Evolutionary conservation across 2,797 vertebrate species (phyloP).

Genomic region (Labeo calbasu): DNA sequence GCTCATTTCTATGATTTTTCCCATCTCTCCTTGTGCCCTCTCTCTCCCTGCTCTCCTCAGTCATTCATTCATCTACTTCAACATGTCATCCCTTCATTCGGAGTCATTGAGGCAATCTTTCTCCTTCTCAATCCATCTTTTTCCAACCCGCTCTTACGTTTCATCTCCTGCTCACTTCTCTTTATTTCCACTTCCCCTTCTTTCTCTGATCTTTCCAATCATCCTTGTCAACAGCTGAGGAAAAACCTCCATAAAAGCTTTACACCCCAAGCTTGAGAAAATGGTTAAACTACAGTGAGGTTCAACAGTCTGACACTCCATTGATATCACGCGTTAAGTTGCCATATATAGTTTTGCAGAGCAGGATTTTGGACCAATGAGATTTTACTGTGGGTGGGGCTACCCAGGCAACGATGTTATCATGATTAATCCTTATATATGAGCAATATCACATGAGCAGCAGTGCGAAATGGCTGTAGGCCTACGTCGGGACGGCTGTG

Average conservation of each 20-base stretch:
- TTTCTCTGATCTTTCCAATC: slow-evolving; percentile 45
- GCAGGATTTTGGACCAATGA: neutral
- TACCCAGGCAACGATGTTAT: neutral
- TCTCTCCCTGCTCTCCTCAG: slow-evolving; percentile 37
- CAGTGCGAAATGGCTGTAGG: too few relatives aligned
- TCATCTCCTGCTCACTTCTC: neutral
- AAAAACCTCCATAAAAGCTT: slow-evolving; percentile 18
- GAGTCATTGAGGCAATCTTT: slow-evolving; percentile 52
- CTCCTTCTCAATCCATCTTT: slow-evolving; percentile 48
- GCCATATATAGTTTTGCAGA: neutral
- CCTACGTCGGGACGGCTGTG: too few relatives aligned
- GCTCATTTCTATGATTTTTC: slow-evolving; percentile 48
- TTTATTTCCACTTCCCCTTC: slow-evolving; percentile 38
- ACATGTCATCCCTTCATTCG: slow-evolving; percentile 48
- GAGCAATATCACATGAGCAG: too few relatives aligned
- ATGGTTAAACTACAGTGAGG: neutral
- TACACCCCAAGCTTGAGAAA: slow-evolving; percentile 29
- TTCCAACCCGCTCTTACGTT: neutral
- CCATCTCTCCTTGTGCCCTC: slow-evolving; percentile 40
- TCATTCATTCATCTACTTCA: slow-evolving; percentile 57
- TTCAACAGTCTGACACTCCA: neutral
- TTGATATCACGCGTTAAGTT: too few relatives aligned
- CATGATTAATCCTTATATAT: too few relatives aligned
- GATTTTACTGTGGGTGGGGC: neutral
- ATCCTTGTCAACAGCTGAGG: slow-evolving; percentile 48